Percentiles rank a stretch among this genome's conserved stretches.
Evolutionary conservation across 2,888 invertebrate genomes (phyloP).

Genomic region (Eulithis prunata): DNA sequence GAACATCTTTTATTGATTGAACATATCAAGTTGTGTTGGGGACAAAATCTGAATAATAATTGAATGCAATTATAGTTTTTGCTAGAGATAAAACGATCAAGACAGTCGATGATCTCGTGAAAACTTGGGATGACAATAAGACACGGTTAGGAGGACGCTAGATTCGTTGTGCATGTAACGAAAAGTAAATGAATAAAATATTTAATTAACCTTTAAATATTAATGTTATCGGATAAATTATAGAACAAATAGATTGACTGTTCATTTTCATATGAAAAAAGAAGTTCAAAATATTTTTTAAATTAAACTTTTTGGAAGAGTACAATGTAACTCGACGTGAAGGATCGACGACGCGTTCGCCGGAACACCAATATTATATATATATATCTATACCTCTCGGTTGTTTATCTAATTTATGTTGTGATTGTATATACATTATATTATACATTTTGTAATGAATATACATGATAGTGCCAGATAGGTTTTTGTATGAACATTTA

Average conservation of each 20-base stretch:
- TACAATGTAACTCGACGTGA: slow-evolving; percentile 52
- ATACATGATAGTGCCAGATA: slow-evolving; percentile 84
- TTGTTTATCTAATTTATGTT: slow-evolving; percentile 83
- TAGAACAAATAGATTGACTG: slow-evolving; percentile 43
- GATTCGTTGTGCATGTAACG: slow-evolving; percentile 51
- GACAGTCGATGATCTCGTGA: slow-evolving; percentile 42
- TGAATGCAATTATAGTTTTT: slow-evolving; percentile 46
- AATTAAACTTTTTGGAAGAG: slow-evolving; percentile 57
- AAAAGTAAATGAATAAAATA: slow-evolving; percentile 34
- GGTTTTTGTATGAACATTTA: slow-evolving; percentile 81
- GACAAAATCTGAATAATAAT: slow-evolving; percentile 50
- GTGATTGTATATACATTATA: slow-evolving; percentile 79
- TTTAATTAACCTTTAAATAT: slow-evolving; percentile 29
- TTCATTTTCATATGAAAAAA: slow-evolving; percentile 39
- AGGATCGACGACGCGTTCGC: slow-evolving; percentile 53
- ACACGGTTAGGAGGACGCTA: slow-evolving; percentile 59
- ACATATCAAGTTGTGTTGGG: slow-evolving; percentile 72
- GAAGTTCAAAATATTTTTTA: slow-evolving; percentile 63
- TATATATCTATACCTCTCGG: slow-evolving; percentile 69
- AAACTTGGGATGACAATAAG: slow-evolving; percentile 67
- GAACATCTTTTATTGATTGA: slow-evolving; percentile 65
- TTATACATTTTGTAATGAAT: slow-evolving; percentile 83
- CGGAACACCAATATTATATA: slow-evolving; percentile 65
- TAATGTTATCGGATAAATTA: slow-evolving; percentile 27
- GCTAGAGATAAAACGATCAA: slow-evolving; percentile 49